These are phyloP conservation scores for Babylonia areolata DNA, from an alignment of 1,140 invertebrate species.

Conservation along the genomic window DNA sequence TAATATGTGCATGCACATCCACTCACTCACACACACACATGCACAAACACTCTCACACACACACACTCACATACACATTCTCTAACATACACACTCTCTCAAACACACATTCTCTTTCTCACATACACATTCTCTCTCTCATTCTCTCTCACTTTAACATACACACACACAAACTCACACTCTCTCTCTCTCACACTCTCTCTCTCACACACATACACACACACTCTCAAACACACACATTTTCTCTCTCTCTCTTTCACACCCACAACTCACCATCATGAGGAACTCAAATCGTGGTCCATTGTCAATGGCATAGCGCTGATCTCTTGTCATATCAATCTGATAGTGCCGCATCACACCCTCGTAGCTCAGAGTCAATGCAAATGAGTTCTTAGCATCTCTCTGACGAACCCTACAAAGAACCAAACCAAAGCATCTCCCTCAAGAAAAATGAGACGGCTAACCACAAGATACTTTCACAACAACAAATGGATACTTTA, in stretches of 20 bases:
- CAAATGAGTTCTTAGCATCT: slow-evolving; percentile 71
- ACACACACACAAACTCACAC: slow-evolving; percentile 11
- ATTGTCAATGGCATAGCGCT: slow-evolving; percentile 75
- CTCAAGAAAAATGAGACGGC: no score
- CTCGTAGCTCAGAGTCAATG: slow-evolving; percentile 75
- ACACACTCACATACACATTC: no score
- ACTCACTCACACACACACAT: background rate
- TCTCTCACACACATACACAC: background rate
- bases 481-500: no score
- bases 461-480: no score
- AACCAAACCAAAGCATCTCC: background rate
- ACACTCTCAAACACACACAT: no score
- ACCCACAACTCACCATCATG: slow-evolving; percentile 74
- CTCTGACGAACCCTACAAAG: slow-evolving; percentile 61
- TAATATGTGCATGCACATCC: no score
- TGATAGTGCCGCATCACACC: slow-evolving; percentile 76
- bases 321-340: slow-evolving; percentile 70
- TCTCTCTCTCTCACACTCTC: background rate
- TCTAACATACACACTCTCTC: no score
- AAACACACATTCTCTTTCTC: no score
- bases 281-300: slow-evolving; percentile 78
- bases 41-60: background rate
- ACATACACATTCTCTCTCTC: no score
- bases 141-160: no score
- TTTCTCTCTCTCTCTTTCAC: no score